phyloP scores from a whole-genome alignment of 2,797 vertebrate genomes.

The Channallabes apus region DNA sequence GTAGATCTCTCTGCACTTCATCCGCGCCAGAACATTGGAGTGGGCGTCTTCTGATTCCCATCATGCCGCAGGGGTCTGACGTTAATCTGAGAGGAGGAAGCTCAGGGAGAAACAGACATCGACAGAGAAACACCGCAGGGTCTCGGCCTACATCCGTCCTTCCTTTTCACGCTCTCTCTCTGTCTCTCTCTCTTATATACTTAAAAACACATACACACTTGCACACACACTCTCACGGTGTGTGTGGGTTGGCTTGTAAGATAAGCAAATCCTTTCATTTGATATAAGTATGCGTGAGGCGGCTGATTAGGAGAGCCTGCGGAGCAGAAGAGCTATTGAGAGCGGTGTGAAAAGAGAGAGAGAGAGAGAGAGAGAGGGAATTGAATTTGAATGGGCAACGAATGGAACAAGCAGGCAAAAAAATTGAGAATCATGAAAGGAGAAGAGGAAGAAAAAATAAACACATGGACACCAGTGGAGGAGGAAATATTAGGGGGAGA shows the following conservation, averaged over 20 bases:
- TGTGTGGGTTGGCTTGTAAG: slow-evolving; percentile 36
- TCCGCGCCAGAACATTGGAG: slow-evolving; percentile 52
- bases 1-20: neutral
- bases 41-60: slow-evolving; percentile 62
- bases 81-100: slow-evolving; percentile 34
- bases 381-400: neutral
- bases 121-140: slow-evolving; percentile 41
- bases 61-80: slow-evolving; percentile 32
- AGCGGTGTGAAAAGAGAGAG: slow-evolving; percentile 16
- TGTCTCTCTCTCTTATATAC: neutral
- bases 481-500: neutral
- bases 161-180: neutral
- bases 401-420: neutral
- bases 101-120: slow-evolving; percentile 16
- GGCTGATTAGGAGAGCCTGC: slow-evolving; percentile 43
- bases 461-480: neutral
- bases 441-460: slow-evolving; percentile 11
- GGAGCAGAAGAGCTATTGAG: slow-evolving; percentile 5
- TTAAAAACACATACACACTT: neutral
- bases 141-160: slow-evolving; percentile 30
- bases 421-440: neutral
- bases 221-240: neutral
- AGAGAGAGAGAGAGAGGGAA: slow-evolving; percentile 33
- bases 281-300: slow-evolving; percentile 49
- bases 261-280: slow-evolving; percentile 49